A percentile compares a stretch with the other conserved stretches of the same genome.
These are phyloP conservation scores for Pachliopta kotzebuea DNA, from an alignment of 2,888 invertebrate genomes.

Conservation along the genomic window DNA sequence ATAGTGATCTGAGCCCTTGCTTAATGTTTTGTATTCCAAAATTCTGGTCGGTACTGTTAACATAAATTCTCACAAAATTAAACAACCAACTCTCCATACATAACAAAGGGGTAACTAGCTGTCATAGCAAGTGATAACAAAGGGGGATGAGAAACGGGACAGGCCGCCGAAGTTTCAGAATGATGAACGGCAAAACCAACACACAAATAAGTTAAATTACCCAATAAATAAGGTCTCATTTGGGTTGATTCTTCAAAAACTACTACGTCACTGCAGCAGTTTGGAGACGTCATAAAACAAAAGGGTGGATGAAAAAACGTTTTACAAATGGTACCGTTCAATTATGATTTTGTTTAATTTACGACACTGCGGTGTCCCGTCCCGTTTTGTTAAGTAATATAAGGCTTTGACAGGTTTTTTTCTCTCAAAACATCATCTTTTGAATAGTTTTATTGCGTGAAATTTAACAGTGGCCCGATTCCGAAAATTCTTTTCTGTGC, in stretches of 20 bases:
- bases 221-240: slow-evolving; percentile 21
- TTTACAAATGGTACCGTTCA: slow-evolving; percentile 73
- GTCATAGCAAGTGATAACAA: slow-evolving; percentile 36
- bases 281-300: slow-evolving; percentile 26
- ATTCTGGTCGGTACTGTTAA: not conserved
- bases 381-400: slow-evolving; percentile 49
- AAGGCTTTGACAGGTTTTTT: slow-evolving; percentile 53
- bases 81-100: not conserved
- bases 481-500: slow-evolving; percentile 50
- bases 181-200: slow-evolving; percentile 40
- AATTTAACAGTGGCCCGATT: slow-evolving; percentile 61
- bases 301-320: slow-evolving; percentile 56
- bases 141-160: slow-evolving; percentile 39
- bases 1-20: not conserved
- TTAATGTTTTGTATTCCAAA: not conserved
- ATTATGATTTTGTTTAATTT: slow-evolving; percentile 63
- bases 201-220: not conserved
- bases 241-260: slow-evolving; percentile 3
- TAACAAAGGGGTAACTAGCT: slow-evolving; percentile 34
- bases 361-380: slow-evolving; percentile 59
- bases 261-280: slow-evolving; percentile 30
- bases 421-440: slow-evolving; percentile 59
- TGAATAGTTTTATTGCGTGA: slow-evolving; percentile 63
- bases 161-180: slow-evolving; percentile 41
- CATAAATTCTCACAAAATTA: not conserved